A percentile compares a stretch with the other conserved stretches of the same genome.
phyloP scores from a whole-genome alignment of 2,113 vertebrate species.

The Morone chrysops region DNA sequence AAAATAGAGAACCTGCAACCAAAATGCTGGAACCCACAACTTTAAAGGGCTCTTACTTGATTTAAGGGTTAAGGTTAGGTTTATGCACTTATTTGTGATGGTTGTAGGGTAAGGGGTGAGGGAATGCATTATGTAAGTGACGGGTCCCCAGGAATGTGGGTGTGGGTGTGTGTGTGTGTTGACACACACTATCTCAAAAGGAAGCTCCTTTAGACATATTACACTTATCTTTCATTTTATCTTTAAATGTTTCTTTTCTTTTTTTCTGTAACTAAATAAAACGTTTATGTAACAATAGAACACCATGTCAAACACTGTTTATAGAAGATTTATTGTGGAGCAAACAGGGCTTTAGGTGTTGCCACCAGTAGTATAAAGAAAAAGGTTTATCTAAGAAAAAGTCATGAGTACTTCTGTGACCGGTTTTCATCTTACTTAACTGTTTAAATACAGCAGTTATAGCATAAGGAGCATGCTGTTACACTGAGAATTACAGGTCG shows the following conservation, averaged over 20 bases:
- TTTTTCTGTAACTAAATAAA: background rate
- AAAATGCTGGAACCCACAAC: no score
- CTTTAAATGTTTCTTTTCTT: background rate
- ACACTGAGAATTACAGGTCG: background rate
- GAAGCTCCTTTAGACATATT: background rate
- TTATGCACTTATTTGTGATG: no score
- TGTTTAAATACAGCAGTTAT: conserved; percentile 16
- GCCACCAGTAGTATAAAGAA: background rate
- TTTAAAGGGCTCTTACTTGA: no score
- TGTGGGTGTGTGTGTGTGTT: background rate
- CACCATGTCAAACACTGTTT: background rate
- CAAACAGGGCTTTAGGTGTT: conserved; percentile 30
- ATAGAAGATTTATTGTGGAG: conserved; percentile 52
- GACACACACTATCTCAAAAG: background rate
- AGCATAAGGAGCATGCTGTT: background rate
- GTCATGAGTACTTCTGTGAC: background rate
- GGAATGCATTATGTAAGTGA: no score
- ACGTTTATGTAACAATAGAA: background rate
- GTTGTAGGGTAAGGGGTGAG: no score
- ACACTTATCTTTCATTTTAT: background rate
- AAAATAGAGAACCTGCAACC: no score
- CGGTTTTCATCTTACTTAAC: background rate
- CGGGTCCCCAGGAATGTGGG: no score
- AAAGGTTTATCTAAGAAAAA: background rate
- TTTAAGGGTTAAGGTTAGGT: no score